These are phyloP conservation scores for Drosophila nigromelanica DNA, from an alignment of 1,140 invertebrate species.

Conservation along the genomic window DNA sequence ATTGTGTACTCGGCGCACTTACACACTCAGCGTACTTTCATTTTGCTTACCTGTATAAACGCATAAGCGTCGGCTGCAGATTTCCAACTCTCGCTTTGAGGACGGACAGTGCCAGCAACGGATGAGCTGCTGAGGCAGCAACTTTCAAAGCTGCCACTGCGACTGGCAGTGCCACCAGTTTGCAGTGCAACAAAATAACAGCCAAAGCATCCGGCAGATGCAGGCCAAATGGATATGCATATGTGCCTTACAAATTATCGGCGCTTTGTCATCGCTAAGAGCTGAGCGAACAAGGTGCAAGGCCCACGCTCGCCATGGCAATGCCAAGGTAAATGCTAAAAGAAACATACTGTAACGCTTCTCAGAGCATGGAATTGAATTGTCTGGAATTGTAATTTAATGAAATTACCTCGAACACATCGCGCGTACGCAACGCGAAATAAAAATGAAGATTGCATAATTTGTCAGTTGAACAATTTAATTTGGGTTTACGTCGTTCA, in stretches of 20 bases:
- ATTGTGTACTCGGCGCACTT: constrained; percentile 18
- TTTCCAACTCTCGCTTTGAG: constrained; percentile 54
- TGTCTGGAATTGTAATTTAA: constrained; percentile 49
- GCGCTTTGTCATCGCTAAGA: neutral
- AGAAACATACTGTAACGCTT: constrained; percentile 36
- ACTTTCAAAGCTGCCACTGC: constrained; percentile 54
- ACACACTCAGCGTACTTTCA: constrained; percentile 62
- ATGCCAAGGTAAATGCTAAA: constrained; percentile 24
- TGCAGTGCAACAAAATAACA: constrained; percentile 14
- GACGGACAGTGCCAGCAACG: constrained; percentile 10
- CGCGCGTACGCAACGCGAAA: neutral
- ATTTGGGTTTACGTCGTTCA: constrained; percentile 57
- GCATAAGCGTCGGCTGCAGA: constrained; percentile 42
- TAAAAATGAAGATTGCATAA: constrained; percentile 58
- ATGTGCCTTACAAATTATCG: constrained; percentile 14
- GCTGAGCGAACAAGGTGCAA: neutral
- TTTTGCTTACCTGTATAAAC: constrained; percentile 45
- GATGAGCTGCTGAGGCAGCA: constrained; percentile 51
- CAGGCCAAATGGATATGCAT: constrained; percentile 39
- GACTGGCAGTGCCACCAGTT: constrained; percentile 22
- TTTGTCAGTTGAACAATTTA: constrained; percentile 46
- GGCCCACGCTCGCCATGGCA: neutral
- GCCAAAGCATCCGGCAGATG: constrained; percentile 44
- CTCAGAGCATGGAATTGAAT: constrained; percentile 45
- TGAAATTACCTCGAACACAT: constrained; percentile 17